Conservation (phyloP, 2,797 vertebrate species). For the Pantherophis alleghaniensis region DNA sequence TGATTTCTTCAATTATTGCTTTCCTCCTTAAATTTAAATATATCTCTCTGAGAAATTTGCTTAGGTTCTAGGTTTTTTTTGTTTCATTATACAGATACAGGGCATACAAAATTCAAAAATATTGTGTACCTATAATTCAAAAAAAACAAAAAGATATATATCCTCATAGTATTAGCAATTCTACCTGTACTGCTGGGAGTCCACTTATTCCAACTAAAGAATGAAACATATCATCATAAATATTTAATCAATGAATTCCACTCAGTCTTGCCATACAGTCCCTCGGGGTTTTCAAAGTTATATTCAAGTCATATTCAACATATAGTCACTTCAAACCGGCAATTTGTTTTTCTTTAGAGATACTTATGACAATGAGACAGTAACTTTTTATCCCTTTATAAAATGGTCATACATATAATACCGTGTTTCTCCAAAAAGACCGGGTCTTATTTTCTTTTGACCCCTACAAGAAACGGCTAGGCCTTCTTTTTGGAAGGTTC, state of each 20-base stretch:
- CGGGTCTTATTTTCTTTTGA: too few relatives aligned
- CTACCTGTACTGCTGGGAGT: not conserved
- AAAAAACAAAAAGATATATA: not conserved
- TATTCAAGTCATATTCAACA: not conserved
- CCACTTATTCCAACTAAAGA: not conserved
- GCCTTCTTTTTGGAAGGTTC: too few relatives aligned
- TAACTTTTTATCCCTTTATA: not conserved
- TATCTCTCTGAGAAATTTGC: not conserved
- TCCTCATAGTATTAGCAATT: not conserved
- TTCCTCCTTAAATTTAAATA: not conserved
- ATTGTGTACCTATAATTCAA: not conserved
- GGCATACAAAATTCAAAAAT: not conserved
- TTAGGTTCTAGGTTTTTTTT: not conserved
- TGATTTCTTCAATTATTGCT: not conserved
- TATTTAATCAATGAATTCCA: not conserved
- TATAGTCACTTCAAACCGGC: not conserved
- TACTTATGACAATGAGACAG: not conserved
- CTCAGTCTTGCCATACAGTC: not conserved
- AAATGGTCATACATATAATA: not conserved
- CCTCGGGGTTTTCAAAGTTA: not conserved
- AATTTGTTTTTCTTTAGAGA: not conserved
- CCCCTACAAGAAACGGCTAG: too few relatives aligned
- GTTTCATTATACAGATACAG: not conserved
- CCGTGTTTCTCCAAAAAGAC: too few relatives aligned
- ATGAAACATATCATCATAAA: not conserved